Conservation (phyloP, 2,113 vertebrate genomes). For the Glareola pratincola region DNA sequence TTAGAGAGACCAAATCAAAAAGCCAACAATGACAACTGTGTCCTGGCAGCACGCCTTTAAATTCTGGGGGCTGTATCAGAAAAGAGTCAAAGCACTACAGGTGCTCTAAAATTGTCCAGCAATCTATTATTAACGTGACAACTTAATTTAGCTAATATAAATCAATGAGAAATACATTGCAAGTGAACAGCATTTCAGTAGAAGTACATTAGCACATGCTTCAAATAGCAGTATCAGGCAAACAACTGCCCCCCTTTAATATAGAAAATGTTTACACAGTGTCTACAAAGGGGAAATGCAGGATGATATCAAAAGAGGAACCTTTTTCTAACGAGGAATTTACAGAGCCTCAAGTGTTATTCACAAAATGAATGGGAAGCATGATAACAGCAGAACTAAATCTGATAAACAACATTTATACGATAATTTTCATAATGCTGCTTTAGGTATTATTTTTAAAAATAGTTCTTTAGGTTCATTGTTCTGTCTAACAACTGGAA, state of each 20-base stretch:
- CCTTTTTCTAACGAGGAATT: neutral
- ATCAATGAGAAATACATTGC: neutral
- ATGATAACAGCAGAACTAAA: constrained; percentile 29
- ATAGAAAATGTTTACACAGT: constrained; percentile 9
- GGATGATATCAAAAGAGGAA: constrained; percentile 27
- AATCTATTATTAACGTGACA: neutral
- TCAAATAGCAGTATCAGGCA: constrained; percentile 16
- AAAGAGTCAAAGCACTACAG: neutral
- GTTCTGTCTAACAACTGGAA: constrained; percentile 29
- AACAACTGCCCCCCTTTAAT: neutral
- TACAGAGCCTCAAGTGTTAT: constrained; percentile 7
- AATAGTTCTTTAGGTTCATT: neutral
- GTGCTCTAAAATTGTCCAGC: neutral
- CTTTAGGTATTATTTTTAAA: neutral
- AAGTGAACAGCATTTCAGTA: neutral
- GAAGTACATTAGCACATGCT: constrained; percentile 42
- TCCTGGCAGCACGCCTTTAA: neutral
- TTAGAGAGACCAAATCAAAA: neutral
- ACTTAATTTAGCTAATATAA: neutral
- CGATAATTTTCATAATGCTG: neutral
- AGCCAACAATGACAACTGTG: neutral
- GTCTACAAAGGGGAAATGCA: constrained; percentile 22
- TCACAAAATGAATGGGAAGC: constrained; percentile 11
- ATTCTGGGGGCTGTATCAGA: neutral
- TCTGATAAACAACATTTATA: neutral